Conservation (phyloP, 2,113 vertebrate genomes). For the Nycticryphes semicollaris region DNA sequence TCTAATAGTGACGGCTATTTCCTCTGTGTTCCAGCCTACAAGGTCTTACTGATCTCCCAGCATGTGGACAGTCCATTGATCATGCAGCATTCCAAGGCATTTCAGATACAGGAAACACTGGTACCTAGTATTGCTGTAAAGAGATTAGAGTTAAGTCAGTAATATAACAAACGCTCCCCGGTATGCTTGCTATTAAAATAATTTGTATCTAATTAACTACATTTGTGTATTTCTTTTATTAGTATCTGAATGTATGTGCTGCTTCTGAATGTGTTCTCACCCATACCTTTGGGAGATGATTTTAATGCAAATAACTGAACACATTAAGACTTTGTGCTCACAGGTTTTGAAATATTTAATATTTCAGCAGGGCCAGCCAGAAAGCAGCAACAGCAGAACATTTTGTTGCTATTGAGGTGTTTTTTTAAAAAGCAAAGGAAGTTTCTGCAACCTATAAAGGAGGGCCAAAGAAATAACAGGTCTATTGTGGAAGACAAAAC, state of each 20-base stretch:
- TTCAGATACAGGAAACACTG: background rate
- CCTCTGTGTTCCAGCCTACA: background rate
- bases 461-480: background rate
- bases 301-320: background rate
- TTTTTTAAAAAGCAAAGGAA: background rate
- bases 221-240: background rate
- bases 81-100: background rate
- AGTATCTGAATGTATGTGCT: background rate
- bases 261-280: background rate
- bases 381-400: background rate
- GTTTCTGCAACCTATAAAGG: background rate
- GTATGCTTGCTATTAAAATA: background rate
- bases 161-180: background rate
- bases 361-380: background rate
- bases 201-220: background rate
- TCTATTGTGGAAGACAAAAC: background rate
- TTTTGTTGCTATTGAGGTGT: background rate
- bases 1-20: background rate
- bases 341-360: background rate
- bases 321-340: background rate
- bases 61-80: background rate
- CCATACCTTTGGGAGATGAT: background rate
- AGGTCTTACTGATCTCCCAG: background rate
- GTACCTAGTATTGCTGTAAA: slow-evolving; percentile 13
- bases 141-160: background rate